Evolutionary conservation across 2,113 vertebrate genomes (phyloP).

Genomic region (Otolemur garnettii): DNA sequence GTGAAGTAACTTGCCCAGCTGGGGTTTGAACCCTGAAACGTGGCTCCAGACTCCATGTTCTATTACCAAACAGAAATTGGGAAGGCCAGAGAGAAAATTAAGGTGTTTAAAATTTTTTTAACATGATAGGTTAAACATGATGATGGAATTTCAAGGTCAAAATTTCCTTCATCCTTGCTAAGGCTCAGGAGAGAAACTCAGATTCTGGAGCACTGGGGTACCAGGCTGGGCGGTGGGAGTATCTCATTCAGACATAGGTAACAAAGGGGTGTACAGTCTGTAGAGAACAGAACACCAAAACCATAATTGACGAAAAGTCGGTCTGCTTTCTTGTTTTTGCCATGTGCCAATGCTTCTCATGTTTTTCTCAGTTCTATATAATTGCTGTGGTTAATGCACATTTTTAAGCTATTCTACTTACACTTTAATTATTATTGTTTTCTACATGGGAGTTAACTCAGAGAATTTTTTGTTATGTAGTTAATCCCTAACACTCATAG

Average conservation of each 20-base stretch:
- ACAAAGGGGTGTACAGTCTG: not conserved
- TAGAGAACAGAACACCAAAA: not conserved
- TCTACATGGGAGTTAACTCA: not conserved
- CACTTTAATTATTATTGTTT: not conserved
- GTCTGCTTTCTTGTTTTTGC: not conserved
- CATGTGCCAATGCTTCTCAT: not conserved
- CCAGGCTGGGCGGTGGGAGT: not conserved
- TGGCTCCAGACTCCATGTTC: not conserved
- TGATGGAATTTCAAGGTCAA: not conserved
- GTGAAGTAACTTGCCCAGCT: not conserved
- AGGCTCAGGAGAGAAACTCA: not conserved
- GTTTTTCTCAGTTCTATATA: not conserved
- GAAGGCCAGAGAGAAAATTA: not conserved
- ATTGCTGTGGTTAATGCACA: not conserved
- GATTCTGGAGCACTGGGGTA: not conserved
- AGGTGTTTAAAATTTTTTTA: not conserved
- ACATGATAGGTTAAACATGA: not conserved
- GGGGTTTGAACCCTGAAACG: not conserved
- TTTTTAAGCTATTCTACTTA: not conserved
- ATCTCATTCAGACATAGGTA: not conserved
- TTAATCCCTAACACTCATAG: not conserved
- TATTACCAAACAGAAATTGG: not conserved
- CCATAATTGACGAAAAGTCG: not conserved
- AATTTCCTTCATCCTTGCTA: not conserved
- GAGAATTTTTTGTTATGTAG: not conserved